Evolutionary conservation across 2,797 vertebrate genomes (phyloP).

Genomic region (Cryptoprocta ferox): DNA sequence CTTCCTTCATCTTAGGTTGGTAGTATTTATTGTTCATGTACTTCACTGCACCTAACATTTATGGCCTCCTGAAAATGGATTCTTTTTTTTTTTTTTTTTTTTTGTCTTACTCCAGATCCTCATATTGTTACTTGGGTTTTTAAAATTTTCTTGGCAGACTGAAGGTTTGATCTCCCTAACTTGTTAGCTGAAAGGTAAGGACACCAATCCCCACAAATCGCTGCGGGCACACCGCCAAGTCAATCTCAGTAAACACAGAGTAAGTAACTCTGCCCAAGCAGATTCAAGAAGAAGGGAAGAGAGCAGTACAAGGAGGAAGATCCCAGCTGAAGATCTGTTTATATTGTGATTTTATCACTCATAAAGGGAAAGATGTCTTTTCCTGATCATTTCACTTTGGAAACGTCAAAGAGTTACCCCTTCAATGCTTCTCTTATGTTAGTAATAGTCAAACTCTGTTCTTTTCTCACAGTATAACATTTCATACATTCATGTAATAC

Average conservation of each 20-base stretch:
- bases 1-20: background rate
- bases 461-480: background rate
- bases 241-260: background rate
- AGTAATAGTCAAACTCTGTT: background rate
- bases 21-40: accelerated
- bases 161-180: background rate
- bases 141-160: background rate
- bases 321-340: too few relatives aligned
- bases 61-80: background rate
- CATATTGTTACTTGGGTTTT: background rate
- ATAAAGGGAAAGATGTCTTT: background rate
- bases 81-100: background rate
- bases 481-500: background rate
- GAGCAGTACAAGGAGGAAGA: background rate
- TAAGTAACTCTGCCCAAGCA: background rate
- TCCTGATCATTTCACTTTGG: background rate
- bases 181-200: background rate
- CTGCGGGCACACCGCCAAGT: background rate
- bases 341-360: background rate
- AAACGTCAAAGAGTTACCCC: background rate
- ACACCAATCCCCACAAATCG: background rate
- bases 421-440: background rate
- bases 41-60: background rate
- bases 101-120: background rate
- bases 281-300: background rate